A percentile compares a stretch with the other conserved stretches of the same genome.
These are phyloP conservation scores for Drosophila mayaguana DNA, from an alignment of 2,888 invertebrate genomes.

Conservation along the genomic window DNA sequence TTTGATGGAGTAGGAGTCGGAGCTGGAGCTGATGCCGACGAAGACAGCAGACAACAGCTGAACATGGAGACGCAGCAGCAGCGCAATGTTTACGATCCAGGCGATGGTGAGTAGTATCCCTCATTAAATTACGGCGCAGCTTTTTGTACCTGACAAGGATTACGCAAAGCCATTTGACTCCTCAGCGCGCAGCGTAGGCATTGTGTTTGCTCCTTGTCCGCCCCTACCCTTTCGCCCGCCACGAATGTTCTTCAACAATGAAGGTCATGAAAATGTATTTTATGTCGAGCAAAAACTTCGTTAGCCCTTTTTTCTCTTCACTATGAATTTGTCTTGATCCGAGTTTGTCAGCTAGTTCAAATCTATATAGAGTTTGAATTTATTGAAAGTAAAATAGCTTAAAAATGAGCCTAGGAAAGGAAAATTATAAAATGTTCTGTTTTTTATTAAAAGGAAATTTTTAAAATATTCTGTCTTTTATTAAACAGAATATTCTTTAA, in stretches of 20 bases:
- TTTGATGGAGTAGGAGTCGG: constrained; percentile 19
- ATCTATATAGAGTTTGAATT: not conserved
- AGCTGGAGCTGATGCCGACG: constrained; percentile 32
- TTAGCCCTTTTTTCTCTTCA: not conserved
- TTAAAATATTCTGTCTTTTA: too few relatives aligned
- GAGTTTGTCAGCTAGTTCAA: not conserved
- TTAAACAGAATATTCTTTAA: too few relatives aligned
- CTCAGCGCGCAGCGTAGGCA: constrained; percentile 20
- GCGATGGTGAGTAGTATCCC: constrained; percentile 83
- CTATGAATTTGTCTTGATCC: not conserved
- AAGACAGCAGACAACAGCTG: constrained; percentile 27
- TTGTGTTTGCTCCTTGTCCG: constrained; percentile 19
- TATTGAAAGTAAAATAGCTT: not conserved
- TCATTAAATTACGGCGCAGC: constrained; percentile 56
- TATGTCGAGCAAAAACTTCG: not conserved
- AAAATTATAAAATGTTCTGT: too few relatives aligned
- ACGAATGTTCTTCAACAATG: constrained; percentile 13
- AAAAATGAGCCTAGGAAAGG: too few relatives aligned
- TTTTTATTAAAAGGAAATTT: too few relatives aligned
- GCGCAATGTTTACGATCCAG: constrained; percentile 83
- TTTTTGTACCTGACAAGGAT: constrained; percentile 42
- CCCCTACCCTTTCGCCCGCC: not conserved
- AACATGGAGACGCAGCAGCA: constrained; percentile 52
- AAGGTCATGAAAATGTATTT: constrained; percentile 7
- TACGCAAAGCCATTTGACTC: constrained; percentile 49